phyloP scores from a whole-genome alignment of 2,888 invertebrate species.

The Nymphalis c-album region DNA sequence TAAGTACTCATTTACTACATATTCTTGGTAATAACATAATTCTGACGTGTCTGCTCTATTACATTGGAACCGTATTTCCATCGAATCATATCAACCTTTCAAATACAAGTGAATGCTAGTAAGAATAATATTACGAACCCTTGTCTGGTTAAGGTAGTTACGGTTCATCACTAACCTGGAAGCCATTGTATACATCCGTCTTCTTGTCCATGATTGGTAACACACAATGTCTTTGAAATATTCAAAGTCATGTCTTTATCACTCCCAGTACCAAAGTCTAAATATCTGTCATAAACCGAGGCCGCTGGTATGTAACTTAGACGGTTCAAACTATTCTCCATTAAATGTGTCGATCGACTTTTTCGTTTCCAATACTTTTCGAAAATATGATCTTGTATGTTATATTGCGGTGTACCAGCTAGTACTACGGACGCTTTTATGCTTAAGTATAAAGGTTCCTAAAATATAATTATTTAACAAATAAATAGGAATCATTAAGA shows the following conservation, averaged over 20 bases:
- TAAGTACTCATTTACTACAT: too few relatives aligned
- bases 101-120: too few relatives aligned
- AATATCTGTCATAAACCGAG: conserved; percentile 66
- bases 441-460: conserved; percentile 69
- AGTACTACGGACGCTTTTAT: conserved; percentile 62
- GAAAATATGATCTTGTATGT: conserved; percentile 60
- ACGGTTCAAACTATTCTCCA: conserved; percentile 72
- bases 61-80: too few relatives aligned
- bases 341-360: conserved; percentile 59
- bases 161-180: conserved; percentile 53
- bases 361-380: conserved; percentile 59
- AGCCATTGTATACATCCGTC: conserved; percentile 73
- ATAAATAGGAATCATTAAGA: too few relatives aligned
- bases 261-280: conserved; percentile 72
- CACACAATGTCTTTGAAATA: conserved; percentile 71
- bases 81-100: too few relatives aligned
- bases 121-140: too few relatives aligned
- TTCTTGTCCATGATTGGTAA: conserved; percentile 69
- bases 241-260: conserved; percentile 61
- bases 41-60: too few relatives aligned
- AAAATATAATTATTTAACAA: background rate
- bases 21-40: too few relatives aligned
- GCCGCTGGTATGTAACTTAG: conserved; percentile 65
- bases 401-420: conserved; percentile 58
- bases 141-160: too few relatives aligned